Conservation (phyloP, 2,113 vertebrate genomes). For the Varanus komodoensis region DNA sequence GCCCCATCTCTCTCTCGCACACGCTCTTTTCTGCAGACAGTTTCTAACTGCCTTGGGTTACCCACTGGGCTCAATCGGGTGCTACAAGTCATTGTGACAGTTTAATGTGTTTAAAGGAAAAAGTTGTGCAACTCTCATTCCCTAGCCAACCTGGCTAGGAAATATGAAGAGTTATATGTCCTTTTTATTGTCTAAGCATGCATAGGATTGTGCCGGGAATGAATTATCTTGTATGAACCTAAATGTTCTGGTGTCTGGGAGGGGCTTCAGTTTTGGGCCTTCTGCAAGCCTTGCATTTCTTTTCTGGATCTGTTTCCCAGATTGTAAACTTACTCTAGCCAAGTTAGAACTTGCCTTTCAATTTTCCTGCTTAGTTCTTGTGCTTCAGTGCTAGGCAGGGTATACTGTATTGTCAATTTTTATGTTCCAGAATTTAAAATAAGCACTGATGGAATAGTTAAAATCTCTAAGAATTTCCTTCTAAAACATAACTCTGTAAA, state of each 20-base stretch:
- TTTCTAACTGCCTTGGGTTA: not conserved
- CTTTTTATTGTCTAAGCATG: no score
- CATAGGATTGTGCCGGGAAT: no score
- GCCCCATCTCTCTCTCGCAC: not conserved
- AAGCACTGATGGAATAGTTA: not conserved
- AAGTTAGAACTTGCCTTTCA: not conserved
- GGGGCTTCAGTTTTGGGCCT: not conserved
- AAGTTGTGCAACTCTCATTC: no score
- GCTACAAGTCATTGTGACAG: not conserved
- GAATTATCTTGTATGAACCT: not conserved
- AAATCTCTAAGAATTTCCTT: not conserved
- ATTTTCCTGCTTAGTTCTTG: not conserved
- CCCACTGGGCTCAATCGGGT: not conserved
- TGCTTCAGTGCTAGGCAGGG: not conserved
- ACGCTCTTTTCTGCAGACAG: not conserved
- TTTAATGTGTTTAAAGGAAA: not conserved
- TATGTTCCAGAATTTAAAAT: not conserved
- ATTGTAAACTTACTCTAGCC: not conserved
- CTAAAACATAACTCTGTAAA: not conserved
- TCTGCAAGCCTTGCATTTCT: not conserved
- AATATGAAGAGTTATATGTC: no score
- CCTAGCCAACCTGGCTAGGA: no score
- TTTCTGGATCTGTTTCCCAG: not conserved
- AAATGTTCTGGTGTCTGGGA: not conserved
- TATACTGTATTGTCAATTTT: not conserved